These are phyloP conservation scores for Paedocypris micromegethes DNA, from an alignment of 2,797 vertebrate species.

Conservation along the genomic window DNA sequence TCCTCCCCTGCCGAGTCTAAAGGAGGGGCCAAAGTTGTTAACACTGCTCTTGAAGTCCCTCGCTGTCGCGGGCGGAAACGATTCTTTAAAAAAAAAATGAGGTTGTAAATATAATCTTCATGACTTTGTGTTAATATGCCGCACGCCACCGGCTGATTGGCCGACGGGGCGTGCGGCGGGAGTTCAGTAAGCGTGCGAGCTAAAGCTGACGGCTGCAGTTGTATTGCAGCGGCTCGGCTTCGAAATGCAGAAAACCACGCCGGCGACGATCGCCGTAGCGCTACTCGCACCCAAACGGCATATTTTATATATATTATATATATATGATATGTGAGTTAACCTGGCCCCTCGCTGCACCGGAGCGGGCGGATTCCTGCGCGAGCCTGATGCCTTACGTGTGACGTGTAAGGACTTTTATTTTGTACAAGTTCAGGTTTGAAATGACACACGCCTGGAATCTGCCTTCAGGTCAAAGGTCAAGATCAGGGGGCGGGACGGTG, in stretches of 20 bases:
- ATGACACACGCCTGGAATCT: slow-evolving; percentile 33
- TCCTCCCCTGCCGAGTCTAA: slow-evolving; percentile 45
- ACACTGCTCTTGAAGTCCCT: slow-evolving; percentile 70
- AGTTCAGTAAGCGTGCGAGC: slow-evolving; percentile 65
- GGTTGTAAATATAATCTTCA: slow-evolving; percentile 80
- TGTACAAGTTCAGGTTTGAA: slow-evolving; percentile 6
- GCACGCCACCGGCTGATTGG: slow-evolving; percentile 52
- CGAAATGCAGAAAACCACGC: slow-evolving; percentile 48
- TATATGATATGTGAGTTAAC: slow-evolving; percentile 83
- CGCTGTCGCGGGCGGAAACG: slow-evolving; percentile 55
- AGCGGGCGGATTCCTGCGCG: slow-evolving; percentile 41
- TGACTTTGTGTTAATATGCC: slow-evolving; percentile 66
- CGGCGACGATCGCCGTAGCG: slow-evolving; percentile 64
- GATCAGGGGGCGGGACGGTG: slow-evolving; percentile 53
- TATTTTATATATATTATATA: slow-evolving; percentile 84
- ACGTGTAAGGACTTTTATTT: background rate
- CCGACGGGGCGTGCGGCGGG: slow-evolving; percentile 54
- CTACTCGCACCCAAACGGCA: slow-evolving; percentile 68
- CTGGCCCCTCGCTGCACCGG: slow-evolving; percentile 65
- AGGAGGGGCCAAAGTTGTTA: slow-evolving; percentile 71
- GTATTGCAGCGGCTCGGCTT: slow-evolving; percentile 71
- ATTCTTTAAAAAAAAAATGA: slow-evolving; percentile 60
- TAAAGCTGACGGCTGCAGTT: slow-evolving; percentile 72
- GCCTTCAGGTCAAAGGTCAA: slow-evolving; percentile 55
- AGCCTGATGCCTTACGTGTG: no score